Base-by-base conservation (phyloP, 2,888 invertebrate species). In the Leistus spinibarbis region DNA sequence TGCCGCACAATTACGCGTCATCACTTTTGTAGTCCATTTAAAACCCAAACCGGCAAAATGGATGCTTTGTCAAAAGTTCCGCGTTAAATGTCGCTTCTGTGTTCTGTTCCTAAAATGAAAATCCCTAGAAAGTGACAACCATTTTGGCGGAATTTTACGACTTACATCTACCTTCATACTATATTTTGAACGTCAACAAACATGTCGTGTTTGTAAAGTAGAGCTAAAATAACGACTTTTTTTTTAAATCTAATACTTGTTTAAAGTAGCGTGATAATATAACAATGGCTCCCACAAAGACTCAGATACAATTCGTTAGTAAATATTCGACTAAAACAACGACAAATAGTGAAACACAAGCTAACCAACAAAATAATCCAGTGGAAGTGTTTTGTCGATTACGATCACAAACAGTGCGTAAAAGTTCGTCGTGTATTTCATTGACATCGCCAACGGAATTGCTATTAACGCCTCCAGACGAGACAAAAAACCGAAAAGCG, bases 331-430 rank as follows among this genome's bases (percentile, higher is more conserved):
- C 5, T 1, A 40, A 40, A 40, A 40, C 40, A 40, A 40, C 40
- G 13, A 40, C 40, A 3, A 40, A 40, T 13, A 40, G 5, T 40
- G 40, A 40, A 40, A 5, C 40, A 40, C 40, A 40, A 40, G 7
- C 13, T 40, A 40, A 40, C 40, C 40, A 40, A 40, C 40, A 40
- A 40, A 40, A 40, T 40, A 40, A 60, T 20, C 60, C 60, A 19
- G 60, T 60, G 1, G 60, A 60, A 60, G 60, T 60, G 19, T 60
- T 60, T 22, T 60, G 60, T 16, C 60, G 60, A 19, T 60, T 60
- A 60, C 19, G 22, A 60, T 3, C 60, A 16, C 60, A 22, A 60
- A 19, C 17, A 16, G 60, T 10, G 13, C 22, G 13, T 60, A 17
- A 60, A 19, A 22, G 22, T 60, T 19, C 19, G 1, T 60, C 60